Evolutionary conservation across 2,797 vertebrate species (phyloP).

Genomic region (Tapera naevia): DNA sequence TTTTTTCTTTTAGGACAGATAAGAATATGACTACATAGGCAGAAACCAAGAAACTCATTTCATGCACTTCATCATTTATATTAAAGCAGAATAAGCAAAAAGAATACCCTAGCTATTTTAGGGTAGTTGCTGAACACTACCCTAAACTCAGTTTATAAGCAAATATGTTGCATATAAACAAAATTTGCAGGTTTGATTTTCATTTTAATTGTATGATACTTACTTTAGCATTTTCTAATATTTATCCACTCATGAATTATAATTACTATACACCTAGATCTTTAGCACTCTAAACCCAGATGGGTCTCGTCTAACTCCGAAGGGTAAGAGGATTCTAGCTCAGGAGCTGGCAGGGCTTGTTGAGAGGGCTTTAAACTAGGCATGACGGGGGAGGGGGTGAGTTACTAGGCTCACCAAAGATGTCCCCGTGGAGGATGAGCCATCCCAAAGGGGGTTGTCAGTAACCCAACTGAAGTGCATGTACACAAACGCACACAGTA

Average conservation of each 20-base stretch:
- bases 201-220: neutral
- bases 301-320: too few species aligned
- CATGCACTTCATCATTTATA: neutral
- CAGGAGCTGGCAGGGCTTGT: too few species aligned
- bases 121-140: neutral
- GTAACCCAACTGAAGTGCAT: too few species aligned
- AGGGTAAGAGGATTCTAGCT: too few species aligned
- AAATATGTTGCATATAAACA: neutral
- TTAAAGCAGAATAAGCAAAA: neutral
- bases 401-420: too few species aligned
- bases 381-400: too few species aligned
- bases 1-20: neutral
- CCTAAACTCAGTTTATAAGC: neutral
- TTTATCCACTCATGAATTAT: neutral
- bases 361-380: too few species aligned
- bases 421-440: too few species aligned
- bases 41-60: neutral
- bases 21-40: neutral
- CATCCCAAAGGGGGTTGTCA: too few species aligned
- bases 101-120: too few species aligned
- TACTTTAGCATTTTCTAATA: neutral
- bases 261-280: neutral
- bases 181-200: neutral
- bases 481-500: too few species aligned
- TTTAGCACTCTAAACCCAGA: neutral